Base-by-base conservation (phyloP, 2,888 invertebrate genomes). In the Monoplex corrugatus region DNA sequence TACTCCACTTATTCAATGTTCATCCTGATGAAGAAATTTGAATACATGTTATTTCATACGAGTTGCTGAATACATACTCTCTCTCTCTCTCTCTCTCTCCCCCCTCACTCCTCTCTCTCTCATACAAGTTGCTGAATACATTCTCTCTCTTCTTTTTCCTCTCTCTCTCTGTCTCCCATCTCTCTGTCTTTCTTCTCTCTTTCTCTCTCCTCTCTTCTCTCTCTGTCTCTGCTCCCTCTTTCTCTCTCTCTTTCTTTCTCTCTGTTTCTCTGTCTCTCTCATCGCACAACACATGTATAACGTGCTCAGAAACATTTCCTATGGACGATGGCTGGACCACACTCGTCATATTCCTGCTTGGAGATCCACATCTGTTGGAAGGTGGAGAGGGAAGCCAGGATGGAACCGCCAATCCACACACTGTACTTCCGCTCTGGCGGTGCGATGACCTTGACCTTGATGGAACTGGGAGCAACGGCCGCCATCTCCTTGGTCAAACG, bases 401-500 rank as follows among this genome's bases (percentile, higher is more conserved):
- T 38, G 57, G 57, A 84, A 16, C 84, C 84, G 19, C 84, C 84
- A 8, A 57, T 57, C 84, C 84, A 84, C 57, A 45, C 84, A 32
- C 38, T 23, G 84, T 57, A 38, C 23, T 57, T 50, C 23, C 57
- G 84, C 23, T 84, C 84, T 32, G 50, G 84, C 16, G 84, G 84
- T 13, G n/a, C 57, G 32, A 84, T 28, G 35, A 84, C 57, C 35
- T 28, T 45, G 35, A 84, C 13, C 57, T 23, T 45, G 8, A 28
- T 43, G 23, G 35, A 10, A 16, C 23, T 35, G 10, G 84, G 84
- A 23, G 84, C 50, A 50, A 84, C 57, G 57, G 57, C 35, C 0
- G 35, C 89, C 72, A 98, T 23, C 63, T 3, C 10, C 63, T 3
- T 28, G 28, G 8, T 10, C 72, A 35, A 32, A 75, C 75, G 38